Percentiles rank a stretch among this genome's conserved stretches.
Conservation (phyloP, 2,888 invertebrate genomes). For the Dryadula phaetusa region DNA sequence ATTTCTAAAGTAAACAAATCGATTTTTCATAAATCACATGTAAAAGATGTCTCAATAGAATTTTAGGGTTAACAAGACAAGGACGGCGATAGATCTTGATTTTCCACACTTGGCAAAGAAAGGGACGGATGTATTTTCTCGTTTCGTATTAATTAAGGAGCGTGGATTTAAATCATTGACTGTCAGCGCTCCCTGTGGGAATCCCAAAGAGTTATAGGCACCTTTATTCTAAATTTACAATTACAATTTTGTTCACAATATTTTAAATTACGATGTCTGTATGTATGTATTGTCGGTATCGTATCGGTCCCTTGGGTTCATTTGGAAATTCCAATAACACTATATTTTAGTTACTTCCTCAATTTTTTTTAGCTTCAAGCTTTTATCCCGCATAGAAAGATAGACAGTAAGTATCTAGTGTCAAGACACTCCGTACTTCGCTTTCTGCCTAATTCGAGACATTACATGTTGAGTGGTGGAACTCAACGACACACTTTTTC, state of each 20-base stretch:
- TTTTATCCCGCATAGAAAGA: too few relatives aligned
- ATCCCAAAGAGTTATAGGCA: slow-evolving; percentile 80
- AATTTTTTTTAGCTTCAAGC: too few relatives aligned
- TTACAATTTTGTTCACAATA: slow-evolving; percentile 80
- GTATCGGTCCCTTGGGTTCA: slow-evolving; percentile 68
- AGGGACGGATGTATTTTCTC: slow-evolving; percentile 59
- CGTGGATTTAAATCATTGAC: slow-evolving; percentile 79
- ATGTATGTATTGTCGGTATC: slow-evolving; percentile 39
- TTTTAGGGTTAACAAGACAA: slow-evolving; percentile 61
- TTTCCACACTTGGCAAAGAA: slow-evolving; percentile 52
- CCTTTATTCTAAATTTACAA: slow-evolving; percentile 84
- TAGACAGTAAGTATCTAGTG: too few relatives aligned
- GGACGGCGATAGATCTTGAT: slow-evolving; percentile 48
- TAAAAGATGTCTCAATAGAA: slow-evolving; percentile 78
- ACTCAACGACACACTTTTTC: too few relatives aligned
- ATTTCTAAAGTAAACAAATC: slow-evolving; percentile 82
- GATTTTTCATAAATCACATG: slow-evolving; percentile 77
- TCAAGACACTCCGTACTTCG: too few relatives aligned
- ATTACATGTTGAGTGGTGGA: too few relatives aligned
- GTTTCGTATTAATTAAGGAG: slow-evolving; percentile 78
- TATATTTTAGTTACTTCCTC: slow-evolving; percentile 23
- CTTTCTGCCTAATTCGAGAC: too few relatives aligned
- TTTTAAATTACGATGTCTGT: slow-evolving; percentile 63
- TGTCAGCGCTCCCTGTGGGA: slow-evolving; percentile 83
- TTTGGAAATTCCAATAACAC: slow-evolving; percentile 41